phyloP scores from a whole-genome alignment of 1,140 invertebrate genomes.

The Hycleus phaleratus region DNA sequence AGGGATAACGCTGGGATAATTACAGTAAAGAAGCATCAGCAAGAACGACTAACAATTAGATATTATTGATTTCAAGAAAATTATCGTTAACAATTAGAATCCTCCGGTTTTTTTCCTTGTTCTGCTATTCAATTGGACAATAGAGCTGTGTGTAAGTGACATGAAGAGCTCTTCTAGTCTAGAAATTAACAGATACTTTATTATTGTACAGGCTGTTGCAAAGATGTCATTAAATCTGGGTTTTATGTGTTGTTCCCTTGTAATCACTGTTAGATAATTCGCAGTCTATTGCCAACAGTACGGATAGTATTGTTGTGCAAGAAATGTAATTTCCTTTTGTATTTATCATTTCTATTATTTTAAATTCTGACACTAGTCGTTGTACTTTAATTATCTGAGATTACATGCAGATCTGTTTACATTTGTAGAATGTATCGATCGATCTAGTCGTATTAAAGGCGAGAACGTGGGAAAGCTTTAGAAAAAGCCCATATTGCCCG shows the following conservation, averaged over 20 bases:
- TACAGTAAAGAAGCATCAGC: too few species aligned
- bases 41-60: too few species aligned
- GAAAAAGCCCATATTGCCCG: too few species aligned
- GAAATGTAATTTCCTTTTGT: slow-evolving; percentile 19
- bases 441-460: too few species aligned
- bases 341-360: slow-evolving; percentile 17
- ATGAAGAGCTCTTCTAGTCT: not conserved
- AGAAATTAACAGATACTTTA: slow-evolving; percentile 27
- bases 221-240: slow-evolving; percentile 25
- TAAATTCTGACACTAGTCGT: slow-evolving; percentile 6
- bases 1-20: not conserved
- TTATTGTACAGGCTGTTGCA: slow-evolving; percentile 21
- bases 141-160: not conserved
- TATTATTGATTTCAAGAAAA: too few species aligned
- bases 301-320: slow-evolving; percentile 15
- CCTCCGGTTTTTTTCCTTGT: too few species aligned
- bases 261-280: slow-evolving; percentile 26
- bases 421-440: too few species aligned
- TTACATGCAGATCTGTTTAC: too few species aligned
- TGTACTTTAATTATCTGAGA: slow-evolving; percentile 10
- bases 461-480: too few species aligned
- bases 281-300: slow-evolving; percentile 17
- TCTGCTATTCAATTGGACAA: too few species aligned
- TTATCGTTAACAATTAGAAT: too few species aligned
- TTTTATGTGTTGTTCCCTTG: slow-evolving; percentile 26